Evolutionary conservation across 2,113 vertebrate species (phyloP).

Genomic region (Neolamprologus cancellatus): DNA sequence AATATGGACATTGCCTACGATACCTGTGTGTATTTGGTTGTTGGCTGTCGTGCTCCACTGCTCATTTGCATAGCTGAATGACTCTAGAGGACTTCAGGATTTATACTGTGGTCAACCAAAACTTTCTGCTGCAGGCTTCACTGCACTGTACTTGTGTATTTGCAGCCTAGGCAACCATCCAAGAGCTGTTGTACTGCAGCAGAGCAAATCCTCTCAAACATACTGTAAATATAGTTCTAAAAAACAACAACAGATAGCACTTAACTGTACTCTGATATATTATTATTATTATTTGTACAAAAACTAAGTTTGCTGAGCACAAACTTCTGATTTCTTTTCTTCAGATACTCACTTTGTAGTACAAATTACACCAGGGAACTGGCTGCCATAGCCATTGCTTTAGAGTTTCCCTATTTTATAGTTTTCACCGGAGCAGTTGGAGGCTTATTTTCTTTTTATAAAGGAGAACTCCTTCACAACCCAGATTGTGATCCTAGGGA

Average conservation of each 20-base stretch:
- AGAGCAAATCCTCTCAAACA: not conserved
- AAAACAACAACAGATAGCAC: slow-evolving; percentile 14
- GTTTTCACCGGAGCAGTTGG: slow-evolving; percentile 1
- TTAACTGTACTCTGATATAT: not conserved
- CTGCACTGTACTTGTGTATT: not conserved
- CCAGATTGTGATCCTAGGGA: slow-evolving; percentile 1
- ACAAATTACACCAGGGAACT: not conserved
- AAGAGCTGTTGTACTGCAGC: slow-evolving; percentile 17
- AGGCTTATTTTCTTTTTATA: slow-evolving; percentile 1
- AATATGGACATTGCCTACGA: not conserved
- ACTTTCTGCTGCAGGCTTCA: not conserved
- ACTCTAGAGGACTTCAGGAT: slow-evolving; percentile 22
- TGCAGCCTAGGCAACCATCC: slow-evolving; percentile 21
- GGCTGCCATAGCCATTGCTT: not conserved
- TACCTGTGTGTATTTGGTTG: slow-evolving; percentile 18
- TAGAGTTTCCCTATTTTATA: not conserved
- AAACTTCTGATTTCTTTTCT: not conserved
- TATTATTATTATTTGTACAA: not conserved
- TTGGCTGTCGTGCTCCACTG: slow-evolving; percentile 15
- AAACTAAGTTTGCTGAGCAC: not conserved
- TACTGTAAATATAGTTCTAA: slow-evolving; percentile 8
- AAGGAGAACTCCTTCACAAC: not conserved
- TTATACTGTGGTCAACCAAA: slow-evolving; percentile 21
- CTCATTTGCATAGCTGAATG: slow-evolving; percentile 60
- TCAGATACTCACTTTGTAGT: not conserved